phyloP scores from a whole-genome alignment of 2,797 vertebrate species.

The Melanotaenia trifasciata region DNA sequence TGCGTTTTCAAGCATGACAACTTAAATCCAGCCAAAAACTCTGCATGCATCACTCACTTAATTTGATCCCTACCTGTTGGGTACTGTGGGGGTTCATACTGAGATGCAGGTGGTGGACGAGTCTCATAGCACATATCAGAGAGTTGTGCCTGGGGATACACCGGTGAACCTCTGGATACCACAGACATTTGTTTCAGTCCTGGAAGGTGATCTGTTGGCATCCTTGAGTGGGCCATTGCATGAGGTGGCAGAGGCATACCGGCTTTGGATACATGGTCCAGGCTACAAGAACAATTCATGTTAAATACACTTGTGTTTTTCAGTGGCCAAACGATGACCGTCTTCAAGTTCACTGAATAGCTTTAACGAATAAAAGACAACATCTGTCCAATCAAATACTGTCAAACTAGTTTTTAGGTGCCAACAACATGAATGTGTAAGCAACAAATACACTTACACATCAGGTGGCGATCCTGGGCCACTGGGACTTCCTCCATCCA shows the following conservation, averaged over 20 bases:
- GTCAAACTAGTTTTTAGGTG: neutral
- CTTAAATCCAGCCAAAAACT: neutral
- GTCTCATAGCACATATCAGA: conserved; percentile 93
- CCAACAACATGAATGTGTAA: neutral
- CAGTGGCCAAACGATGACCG: neutral
- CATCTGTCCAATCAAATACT: neutral
- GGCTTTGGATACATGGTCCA: conserved; percentile 88
- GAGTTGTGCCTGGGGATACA: conserved; percentile 89
- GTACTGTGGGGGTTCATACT: conserved; percentile 91
- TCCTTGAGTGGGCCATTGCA: conserved; percentile 83
- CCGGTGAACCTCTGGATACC: conserved; percentile 88
- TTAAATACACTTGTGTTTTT: conserved; percentile 2
- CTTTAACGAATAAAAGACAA: neutral
- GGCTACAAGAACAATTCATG: conserved; percentile 69
- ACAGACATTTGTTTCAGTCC: conserved; percentile 91
- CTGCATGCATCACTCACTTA: neutral
- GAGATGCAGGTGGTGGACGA: conserved; percentile 87
- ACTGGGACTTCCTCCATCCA: conserved; percentile 90
- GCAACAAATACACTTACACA: conserved; percentile 80
- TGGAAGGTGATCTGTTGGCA: conserved; percentile 86
- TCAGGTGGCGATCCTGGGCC: conserved; percentile 96
- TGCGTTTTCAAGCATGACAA: neutral
- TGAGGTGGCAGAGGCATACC: conserved; percentile 89
- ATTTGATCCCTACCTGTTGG: conserved; percentile 84
- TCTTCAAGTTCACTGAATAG: neutral